Evolutionary conservation across 2,113 vertebrate species (phyloP).

Genomic region (Oxyura jamaicensis): DNA sequence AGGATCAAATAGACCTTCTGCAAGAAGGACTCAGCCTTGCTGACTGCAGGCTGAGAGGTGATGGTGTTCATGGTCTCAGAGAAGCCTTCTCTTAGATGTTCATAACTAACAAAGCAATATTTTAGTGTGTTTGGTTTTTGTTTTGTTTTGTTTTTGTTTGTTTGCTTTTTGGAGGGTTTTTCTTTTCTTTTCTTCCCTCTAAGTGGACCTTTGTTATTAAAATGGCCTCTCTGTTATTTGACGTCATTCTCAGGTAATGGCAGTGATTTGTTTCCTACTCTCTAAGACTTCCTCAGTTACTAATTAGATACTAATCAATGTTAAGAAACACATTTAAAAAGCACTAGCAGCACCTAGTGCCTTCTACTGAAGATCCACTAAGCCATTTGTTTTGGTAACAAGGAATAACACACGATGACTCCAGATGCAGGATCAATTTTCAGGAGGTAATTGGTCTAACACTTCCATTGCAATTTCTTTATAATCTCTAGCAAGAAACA

Average conservation of each 20-base stretch:
- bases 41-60: background rate
- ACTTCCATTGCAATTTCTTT: background rate
- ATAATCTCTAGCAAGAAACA: background rate
- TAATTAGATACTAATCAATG: background rate
- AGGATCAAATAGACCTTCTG: background rate
- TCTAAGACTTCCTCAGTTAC: background rate
- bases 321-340: background rate
- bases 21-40: background rate
- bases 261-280: background rate
- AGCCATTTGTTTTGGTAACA: background rate
- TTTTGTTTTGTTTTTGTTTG: background rate
- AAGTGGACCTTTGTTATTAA: background rate
- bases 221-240: background rate
- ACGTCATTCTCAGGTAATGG: background rate
- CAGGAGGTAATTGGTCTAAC: background rate
- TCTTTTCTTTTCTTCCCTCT: rapidly evolving
- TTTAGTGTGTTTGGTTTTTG: too few relatives aligned
- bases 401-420: background rate
- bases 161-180: background rate
- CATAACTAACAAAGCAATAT: background rate
- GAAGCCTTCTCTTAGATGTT: background rate
- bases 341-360: constrained; percentile 10
- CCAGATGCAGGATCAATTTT: background rate
- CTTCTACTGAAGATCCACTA: background rate
- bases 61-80: background rate